Evolutionary conservation across 1,140 invertebrate species (phyloP).

Genomic region (Hermetia illucens): DNA sequence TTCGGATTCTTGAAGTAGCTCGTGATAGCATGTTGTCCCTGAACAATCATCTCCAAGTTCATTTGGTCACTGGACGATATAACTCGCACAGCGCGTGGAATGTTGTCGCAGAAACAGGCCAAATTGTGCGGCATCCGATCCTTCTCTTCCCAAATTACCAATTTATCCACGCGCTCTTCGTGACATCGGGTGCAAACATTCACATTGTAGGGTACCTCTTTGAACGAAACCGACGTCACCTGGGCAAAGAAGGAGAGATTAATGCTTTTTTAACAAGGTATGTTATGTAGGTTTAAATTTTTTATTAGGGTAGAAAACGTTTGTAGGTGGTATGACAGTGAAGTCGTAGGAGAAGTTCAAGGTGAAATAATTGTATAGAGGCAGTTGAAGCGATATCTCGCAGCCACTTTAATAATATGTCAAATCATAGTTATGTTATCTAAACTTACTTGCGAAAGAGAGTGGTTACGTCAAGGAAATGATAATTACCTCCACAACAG

Average conservation of each 20-base stretch:
- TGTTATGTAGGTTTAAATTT: too few species aligned
- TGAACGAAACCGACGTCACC: conserved; percentile 30
- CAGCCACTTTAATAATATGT: too few species aligned
- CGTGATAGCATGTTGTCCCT: conserved; percentile 62
- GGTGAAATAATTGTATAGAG: too few species aligned
- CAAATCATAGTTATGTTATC: too few species aligned
- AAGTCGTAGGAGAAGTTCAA: too few species aligned
- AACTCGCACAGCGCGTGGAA: conserved; percentile 42
- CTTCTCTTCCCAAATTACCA: conserved; percentile 58
- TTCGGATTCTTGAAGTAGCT: conserved; percentile 75
- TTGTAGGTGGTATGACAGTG: too few species aligned
- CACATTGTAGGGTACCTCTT: conserved; percentile 62
- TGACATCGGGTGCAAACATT: conserved; percentile 68
- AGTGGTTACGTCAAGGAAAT: too few species aligned
- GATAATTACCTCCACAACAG: conserved; percentile 56
- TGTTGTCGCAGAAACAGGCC: conserved; percentile 50
- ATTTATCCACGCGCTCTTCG: conserved; percentile 66
- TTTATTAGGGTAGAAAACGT: too few species aligned
- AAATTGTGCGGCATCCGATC: conserved; percentile 28
- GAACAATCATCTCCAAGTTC: conserved; percentile 64
- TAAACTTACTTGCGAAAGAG: too few species aligned
- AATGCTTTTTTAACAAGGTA: too few species aligned
- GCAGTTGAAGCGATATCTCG: too few species aligned
- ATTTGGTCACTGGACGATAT: conserved; percentile 63
- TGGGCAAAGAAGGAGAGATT: too few species aligned